Evolutionary conservation across 2,113 vertebrate species (phyloP).

Genomic region (Nesospiza acunhae): DNA sequence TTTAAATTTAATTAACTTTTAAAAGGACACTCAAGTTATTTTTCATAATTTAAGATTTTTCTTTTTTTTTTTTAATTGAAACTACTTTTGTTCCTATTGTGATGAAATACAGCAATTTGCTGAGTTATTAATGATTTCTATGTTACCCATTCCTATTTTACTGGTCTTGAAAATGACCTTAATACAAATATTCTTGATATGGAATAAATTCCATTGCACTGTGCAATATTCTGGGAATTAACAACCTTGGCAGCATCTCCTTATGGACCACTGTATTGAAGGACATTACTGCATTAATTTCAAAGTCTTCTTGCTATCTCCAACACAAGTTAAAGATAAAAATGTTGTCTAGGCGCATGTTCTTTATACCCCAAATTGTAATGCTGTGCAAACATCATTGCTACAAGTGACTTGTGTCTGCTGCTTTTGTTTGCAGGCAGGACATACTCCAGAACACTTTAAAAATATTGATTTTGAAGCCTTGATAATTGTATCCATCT

Average conservation of each 20-base stretch:
- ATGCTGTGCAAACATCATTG: not conserved
- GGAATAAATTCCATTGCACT: not conserved
- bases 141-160: not conserved
- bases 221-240: not conserved
- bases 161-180: not conserved
- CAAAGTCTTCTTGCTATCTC: not conserved
- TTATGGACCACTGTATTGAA: not conserved
- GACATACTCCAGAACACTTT: not conserved
- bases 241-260: not conserved
- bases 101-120: not conserved
- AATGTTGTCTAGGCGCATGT: not conserved
- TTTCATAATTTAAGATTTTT: not conserved
- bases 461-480: not conserved
- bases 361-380: not conserved
- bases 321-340: not conserved
- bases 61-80: not conserved
- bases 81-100: not conserved
- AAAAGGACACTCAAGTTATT: conserved; percentile 24
- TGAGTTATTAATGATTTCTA: not conserved
- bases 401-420: not conserved
- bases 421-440: not conserved
- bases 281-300: not conserved
- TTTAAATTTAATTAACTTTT: conserved; percentile 50
- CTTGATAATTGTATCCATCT: not conserved
- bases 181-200: not conserved